phyloP scores from a whole-genome alignment of 2,113 vertebrate species.

The Chionodraco myersi region DNA sequence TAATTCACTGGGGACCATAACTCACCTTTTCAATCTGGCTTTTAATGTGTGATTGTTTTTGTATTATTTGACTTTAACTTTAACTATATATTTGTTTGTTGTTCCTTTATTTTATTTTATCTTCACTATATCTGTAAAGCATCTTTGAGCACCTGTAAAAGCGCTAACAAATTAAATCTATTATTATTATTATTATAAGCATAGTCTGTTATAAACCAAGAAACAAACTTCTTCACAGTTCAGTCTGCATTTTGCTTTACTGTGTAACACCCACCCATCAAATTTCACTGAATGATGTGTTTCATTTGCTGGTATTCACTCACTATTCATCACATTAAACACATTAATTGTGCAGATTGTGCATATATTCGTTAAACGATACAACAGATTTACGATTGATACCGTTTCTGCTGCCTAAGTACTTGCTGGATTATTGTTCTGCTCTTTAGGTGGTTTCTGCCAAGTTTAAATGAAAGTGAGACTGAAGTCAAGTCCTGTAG shows the following conservation, averaged over 20 bases:
- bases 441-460: neutral
- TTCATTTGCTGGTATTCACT: neutral
- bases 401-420: neutral
- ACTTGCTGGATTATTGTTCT: neutral
- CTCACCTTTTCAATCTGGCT: no score
- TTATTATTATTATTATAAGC: no score
- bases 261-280: neutral
- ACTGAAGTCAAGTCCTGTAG: neutral
- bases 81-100: no score
- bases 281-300: neutral
- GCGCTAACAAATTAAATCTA: no score
- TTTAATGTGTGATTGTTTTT: no score
- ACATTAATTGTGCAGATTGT: neutral
- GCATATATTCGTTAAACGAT: neutral
- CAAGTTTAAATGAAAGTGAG: neutral
- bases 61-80: no score
- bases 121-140: no score
- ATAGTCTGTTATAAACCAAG: neutral
- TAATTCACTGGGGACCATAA: neutral
- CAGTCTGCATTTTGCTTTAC: neutral
- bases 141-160: no score
- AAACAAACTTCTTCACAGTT: neutral
- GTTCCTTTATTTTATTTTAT: no score
- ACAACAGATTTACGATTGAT: neutral
- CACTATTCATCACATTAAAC: neutral